Evolutionary conservation across 1,140 invertebrate genomes (phyloP), one percentile per base, ranked within the genome.

Genomic region (Pantala flavescens): DNA sequence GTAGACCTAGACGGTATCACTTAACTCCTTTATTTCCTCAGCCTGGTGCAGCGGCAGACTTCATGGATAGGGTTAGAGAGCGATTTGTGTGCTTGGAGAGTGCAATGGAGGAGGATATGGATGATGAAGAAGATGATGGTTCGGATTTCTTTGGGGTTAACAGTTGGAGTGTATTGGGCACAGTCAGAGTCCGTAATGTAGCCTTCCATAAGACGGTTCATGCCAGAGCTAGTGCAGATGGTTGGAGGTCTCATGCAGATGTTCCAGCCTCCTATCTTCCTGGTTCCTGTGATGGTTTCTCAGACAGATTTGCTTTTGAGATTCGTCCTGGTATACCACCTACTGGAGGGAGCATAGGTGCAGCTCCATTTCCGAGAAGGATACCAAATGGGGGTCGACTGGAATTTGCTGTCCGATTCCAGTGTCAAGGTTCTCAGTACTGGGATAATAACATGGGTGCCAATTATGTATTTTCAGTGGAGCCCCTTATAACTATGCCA

Each of bases 181-280:
- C 90, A 0, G 91, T 97, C 3, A 86, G 95, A 24, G 96, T 98
- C 11, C 84, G 93, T 63, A 98, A 98, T 82, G 82, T 98, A 70
- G 91, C 94, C 80, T 98, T 93, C 82, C 89, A 97, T 80, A 98
- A 98, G 84, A 90, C 88, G 24, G 94, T 98, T 16, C 88, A 91
- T 77, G 87, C 97, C 63, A 87, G 96, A 70, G 97, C 96, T 81
- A 91, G 92, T 0, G 85, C 92, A 77, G 93, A 97, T 81, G 87
- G 88, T 23, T 98, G 96, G 96, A 86, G 86, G 74, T 93, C 89
- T 36, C 93, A 88, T 81, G 88, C 88, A 36, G 96, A 98, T 78
- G 84, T 95, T 73, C 88, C 90, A 78, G 89, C 94, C 0, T 89
- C 86, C 7, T 98, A 98, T 81, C 89, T 96, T 43, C 86, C 88